Percentiles rank a stretch among this genome's conserved stretches.
phyloP scores from a whole-genome alignment of 2,113 vertebrate genomes.

The Seriola dumerili region DNA sequence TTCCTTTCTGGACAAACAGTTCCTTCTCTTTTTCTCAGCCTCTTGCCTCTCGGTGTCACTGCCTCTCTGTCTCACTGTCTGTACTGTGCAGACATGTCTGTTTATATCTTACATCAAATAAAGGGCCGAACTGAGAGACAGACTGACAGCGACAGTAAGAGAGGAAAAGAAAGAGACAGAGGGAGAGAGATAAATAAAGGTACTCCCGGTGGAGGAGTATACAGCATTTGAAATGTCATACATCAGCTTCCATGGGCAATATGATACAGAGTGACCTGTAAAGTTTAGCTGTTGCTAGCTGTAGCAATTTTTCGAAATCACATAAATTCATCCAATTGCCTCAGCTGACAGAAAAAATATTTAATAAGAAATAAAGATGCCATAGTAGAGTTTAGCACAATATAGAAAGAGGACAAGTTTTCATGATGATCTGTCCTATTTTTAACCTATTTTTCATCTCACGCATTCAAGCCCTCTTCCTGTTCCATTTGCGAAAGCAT shows the following conservation, averaged over 20 bases:
- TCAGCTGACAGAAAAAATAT: too few relatives aligned
- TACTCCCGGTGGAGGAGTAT: conserved; percentile 39
- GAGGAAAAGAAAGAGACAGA: conserved; percentile 21
- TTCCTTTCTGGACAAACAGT: conserved; percentile 1
- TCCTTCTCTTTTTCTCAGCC: neutral
- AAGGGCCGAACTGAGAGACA: conserved; percentile 5
- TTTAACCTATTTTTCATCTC: conserved; percentile 19
- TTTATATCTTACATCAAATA: conserved; percentile 49
- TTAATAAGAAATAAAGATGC: neutral
- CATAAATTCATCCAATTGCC: neutral
- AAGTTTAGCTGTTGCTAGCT: neutral
- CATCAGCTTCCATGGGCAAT: conserved; percentile 30
- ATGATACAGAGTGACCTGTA: conserved; percentile 27
- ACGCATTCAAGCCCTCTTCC: neutral
- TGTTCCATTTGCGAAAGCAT: conserved; percentile 6
- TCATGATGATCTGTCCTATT: conserved; percentile 6
- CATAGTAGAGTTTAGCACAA: neutral
- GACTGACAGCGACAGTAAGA: conserved; percentile 36
- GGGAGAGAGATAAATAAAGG: conserved; percentile 16
- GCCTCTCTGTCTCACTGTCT: conserved; percentile 21
- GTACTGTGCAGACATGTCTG: conserved; percentile 46
- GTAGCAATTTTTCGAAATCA: neutral
- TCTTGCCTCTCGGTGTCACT: conserved; percentile 19
- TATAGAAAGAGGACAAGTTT: neutral
- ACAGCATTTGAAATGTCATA: conserved; percentile 40